These are phyloP conservation scores for Mastomys coucha DNA, from an alignment of 2,113 vertebrate genomes.

Conservation along the genomic window DNA sequence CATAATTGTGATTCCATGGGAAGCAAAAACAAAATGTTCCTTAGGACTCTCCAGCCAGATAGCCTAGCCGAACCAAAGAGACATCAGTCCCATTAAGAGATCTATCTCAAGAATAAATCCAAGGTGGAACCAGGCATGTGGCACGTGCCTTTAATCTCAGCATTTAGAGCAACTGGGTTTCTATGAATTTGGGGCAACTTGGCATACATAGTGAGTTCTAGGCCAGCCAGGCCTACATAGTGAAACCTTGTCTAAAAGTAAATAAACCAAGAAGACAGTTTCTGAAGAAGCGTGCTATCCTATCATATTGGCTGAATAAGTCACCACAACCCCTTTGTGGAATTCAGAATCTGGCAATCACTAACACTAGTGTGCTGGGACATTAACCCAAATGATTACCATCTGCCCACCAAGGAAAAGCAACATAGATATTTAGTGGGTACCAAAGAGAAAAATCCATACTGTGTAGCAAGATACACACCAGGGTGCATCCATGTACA, in stretches of 20 bases:
- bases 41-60: not conserved
- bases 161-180: not conserved
- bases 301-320: not conserved
- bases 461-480: not conserved
- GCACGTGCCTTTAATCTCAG: not conserved
- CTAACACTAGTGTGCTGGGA: not conserved
- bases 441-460: not conserved
- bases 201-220: not conserved
- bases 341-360: not conserved
- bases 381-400: not conserved
- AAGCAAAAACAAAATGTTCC: not conserved
- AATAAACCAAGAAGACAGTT: not conserved
- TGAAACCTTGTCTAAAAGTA: not conserved
- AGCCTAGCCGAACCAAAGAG: not conserved
- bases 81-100: not conserved
- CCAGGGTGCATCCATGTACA: not conserved
- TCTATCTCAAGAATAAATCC: not conserved
- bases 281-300: not conserved
- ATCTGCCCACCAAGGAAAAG: not conserved
- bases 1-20: not conserved
- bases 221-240: not conserved
- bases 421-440: not conserved
- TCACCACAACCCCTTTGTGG: not conserved
- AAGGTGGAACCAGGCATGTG: not conserved
- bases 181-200: not conserved